Evolutionary conservation across 2,888 invertebrate genomes (phyloP), one percentile per base, ranked within the genome.

Genomic region (Heteromurus nitidus): DNA sequence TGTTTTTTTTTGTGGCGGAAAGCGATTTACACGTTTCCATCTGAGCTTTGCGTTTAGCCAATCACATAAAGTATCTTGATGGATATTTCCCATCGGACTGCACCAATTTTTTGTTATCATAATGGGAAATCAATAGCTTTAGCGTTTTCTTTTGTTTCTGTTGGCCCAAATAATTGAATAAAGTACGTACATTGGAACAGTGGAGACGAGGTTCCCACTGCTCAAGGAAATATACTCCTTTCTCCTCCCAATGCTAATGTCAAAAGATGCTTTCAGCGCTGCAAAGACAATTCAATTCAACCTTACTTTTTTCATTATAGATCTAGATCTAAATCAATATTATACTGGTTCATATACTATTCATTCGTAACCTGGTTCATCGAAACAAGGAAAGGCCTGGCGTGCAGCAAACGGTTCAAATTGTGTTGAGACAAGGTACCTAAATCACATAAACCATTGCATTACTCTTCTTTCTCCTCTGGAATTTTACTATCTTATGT

Each of bases 361-460:
- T n/a, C n/a, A n/a, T n/a, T n/a, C n/a, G n/a, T n/a, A n/a, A 58
- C 30, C 68, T 60, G 68, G 60, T 30, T 86, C 85, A 74, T 86
- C 86, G 73, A 86, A 86, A 20, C 85, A 82, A n/a, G 86, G 85
- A 53, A 86, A 84, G 1, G 76, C 68, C 77, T 84, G 84, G 24
- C 84, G 62, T 0, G 83, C 83, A 28, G 68, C 64, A 28, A 68
- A 76, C 2, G 83, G 77, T 58, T 85, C 84, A 30, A 85, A 83
- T 62, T 85, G 85, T 0, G 85, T 85, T 18, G 83, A 79, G 1
- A 68, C 85, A 36, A 85, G 20, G 36, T 70, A 82, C 44, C 84
- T 83, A 30, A 13, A 68, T n/a, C n/a, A n/a, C n/a, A n/a, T n/a
- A n/a, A n/a, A n/a, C n/a, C n/a, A n/a, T n/a, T n/a, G n/a, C n/a